A percentile compares a stretch with the other conserved stretches of the same genome.
Conservation (phyloP, 2,113 vertebrate species). For the Microtus oregoni region DNA sequence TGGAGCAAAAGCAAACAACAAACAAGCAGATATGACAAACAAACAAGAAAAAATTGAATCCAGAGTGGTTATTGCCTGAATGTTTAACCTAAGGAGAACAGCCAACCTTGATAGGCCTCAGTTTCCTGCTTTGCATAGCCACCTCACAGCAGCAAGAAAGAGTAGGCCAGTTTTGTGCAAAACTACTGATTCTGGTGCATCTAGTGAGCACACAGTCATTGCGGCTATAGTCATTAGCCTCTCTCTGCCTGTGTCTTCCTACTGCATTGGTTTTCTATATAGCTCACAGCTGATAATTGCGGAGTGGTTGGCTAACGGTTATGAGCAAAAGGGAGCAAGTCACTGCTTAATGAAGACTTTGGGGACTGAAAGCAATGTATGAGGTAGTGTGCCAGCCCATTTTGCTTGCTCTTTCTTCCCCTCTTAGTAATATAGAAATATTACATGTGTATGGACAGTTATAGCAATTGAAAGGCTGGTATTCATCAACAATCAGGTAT, state of each 20-base stretch:
- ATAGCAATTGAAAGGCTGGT: background rate
- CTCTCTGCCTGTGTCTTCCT: background rate
- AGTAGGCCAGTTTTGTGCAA: background rate
- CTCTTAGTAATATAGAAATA: background rate
- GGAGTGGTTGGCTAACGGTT: background rate
- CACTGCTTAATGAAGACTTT: too few species aligned
- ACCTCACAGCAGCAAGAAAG: background rate
- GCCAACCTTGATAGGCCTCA: background rate
- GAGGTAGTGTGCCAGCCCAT: background rate
- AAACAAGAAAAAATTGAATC: background rate
- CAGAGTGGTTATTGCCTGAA: background rate
- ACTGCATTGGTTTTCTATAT: background rate
- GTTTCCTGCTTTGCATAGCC: background rate
- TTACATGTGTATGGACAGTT: too few species aligned
- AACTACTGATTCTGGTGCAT: background rate
- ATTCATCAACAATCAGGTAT: background rate
- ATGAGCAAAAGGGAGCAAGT: background rate
- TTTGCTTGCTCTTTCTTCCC: background rate
- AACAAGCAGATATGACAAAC: background rate
- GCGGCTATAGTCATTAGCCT: too few species aligned
- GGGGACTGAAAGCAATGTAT: background rate
- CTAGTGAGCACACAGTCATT: background rate
- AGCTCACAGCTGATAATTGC: background rate
- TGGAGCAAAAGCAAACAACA: background rate
- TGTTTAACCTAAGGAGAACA: background rate